Evolutionary conservation across 2,113 vertebrate species (phyloP).

Genomic region (Engraulis encrasicolus): DNA sequence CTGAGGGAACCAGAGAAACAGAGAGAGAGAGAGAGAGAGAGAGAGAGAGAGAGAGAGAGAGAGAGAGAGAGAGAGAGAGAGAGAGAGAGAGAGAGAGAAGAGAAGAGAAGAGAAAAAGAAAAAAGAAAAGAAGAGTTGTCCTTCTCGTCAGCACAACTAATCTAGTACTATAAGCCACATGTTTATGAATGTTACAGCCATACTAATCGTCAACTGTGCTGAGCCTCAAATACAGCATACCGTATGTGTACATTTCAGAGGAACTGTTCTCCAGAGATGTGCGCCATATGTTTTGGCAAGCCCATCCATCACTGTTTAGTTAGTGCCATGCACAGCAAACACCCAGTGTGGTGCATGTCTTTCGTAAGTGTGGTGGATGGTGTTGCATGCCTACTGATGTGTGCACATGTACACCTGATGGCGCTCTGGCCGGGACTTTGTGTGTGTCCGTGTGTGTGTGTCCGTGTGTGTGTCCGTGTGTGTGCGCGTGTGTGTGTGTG

Average conservation of each 20-base stretch:
- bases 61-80: neutral
- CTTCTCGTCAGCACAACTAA: neutral
- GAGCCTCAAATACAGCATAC: neutral
- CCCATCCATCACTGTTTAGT: neutral
- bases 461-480: too few species aligned
- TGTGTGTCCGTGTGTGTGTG: neutral
- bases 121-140: neutral
- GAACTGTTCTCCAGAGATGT: neutral
- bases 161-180: neutral
- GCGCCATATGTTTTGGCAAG: neutral
- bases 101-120: neutral
- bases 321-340: neutral
- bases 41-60: neutral
- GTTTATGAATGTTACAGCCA: neutral
- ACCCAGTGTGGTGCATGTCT: neutral
- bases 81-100: neutral
- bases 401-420: neutral
- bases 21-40: neutral
- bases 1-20: constrained; percentile 4
- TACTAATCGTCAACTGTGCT: neutral
- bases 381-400: neutral
- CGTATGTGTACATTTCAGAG: neutral
- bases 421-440: neutral
- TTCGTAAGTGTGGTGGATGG: neutral
- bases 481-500: too few species aligned